These are phyloP conservation scores for Agrochola lota DNA, from an alignment of 2,888 invertebrate genomes.

Conservation along the genomic window DNA sequence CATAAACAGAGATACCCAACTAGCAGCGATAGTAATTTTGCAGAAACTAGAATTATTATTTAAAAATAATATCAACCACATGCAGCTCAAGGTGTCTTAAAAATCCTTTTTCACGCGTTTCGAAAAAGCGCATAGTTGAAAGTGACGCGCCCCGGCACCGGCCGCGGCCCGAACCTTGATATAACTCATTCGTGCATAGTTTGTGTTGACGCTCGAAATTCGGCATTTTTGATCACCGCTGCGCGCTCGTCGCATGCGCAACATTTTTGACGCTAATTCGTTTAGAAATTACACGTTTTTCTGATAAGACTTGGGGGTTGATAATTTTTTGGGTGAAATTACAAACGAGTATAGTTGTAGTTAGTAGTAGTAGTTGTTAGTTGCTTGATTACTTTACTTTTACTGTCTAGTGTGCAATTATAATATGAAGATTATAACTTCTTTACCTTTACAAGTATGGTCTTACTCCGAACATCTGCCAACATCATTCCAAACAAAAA, in stretches of 20 bases:
- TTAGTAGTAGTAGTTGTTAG: no score
- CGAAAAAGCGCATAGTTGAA: constrained; percentile 62
- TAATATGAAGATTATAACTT: not conserved
- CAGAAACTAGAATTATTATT: constrained; percentile 2
- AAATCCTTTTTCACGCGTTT: constrained; percentile 45
- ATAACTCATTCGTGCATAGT: constrained; percentile 81
- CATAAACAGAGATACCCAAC: not conserved
- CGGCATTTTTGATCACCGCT: constrained; percentile 76
- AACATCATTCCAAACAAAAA: not conserved
- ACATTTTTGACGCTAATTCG: constrained; percentile 80
- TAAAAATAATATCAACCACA: constrained; percentile 5
- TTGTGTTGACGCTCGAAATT: constrained; percentile 74
- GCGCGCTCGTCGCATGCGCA: constrained; percentile 71
- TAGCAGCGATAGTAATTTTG: constrained; percentile 2
- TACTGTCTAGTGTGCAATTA: no score
- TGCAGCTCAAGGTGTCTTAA: constrained; percentile 31
- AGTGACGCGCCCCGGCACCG: constrained; percentile 44
- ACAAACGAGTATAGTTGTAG: not conserved
- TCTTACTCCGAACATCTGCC: not conserved
- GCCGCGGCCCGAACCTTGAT: constrained; percentile 28
- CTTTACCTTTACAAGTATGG: not conserved
- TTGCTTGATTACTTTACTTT: not conserved
- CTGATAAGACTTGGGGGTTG: constrained; percentile 16
- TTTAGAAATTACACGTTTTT: constrained; percentile 75
- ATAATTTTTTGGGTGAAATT: constrained; percentile 5